Evolutionary conservation across 2,888 invertebrate genomes (phyloP).

Genomic region (Caenorhabditis sp.): DNA sequence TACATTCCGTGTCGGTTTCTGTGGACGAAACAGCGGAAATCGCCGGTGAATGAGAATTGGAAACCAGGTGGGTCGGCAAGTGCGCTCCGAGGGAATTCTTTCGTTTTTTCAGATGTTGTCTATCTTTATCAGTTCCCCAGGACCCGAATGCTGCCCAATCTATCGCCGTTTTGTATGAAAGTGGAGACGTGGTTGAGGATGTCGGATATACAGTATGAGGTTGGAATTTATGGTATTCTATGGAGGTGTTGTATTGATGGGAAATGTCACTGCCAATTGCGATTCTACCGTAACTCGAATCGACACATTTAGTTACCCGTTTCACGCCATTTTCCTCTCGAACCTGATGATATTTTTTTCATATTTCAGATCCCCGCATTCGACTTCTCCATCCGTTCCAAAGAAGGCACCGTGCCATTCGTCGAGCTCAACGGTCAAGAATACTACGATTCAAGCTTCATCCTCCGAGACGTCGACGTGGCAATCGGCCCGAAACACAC

Average conservation of each 20-base stretch:
- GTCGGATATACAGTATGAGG: slow-evolving; percentile 95
- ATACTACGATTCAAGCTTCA: slow-evolving; percentile 93
- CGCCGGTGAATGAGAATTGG: slow-evolving; percentile 70
- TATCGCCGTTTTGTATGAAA: slow-evolving; percentile 95
- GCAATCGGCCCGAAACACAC: slow-evolving; percentile 21
- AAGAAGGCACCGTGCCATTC: slow-evolving; percentile 95
- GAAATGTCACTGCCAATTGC: too few relatives aligned
- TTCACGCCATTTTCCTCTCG: too few relatives aligned
- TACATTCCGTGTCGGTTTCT: slow-evolving; percentile 72
- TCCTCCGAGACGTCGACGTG: slow-evolving; percentile 86
- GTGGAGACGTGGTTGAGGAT: slow-evolving; percentile 96
- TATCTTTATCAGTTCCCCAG: slow-evolving; percentile 96
- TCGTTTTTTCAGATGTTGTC: slow-evolving; percentile 89
- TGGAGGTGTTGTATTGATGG: too few relatives aligned
- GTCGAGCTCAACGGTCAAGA: slow-evolving; percentile 95
- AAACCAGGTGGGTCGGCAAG: slow-evolving; percentile 54
- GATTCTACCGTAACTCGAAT: too few relatives aligned
- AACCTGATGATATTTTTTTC: too few relatives aligned
- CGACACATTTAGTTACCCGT: too few relatives aligned
- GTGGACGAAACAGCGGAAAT: slow-evolving; percentile 50
- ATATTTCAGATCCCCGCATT: slow-evolving; percentile 47
- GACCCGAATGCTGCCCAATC: slow-evolving; percentile 92
- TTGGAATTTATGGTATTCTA: too few relatives aligned
- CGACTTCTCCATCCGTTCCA: slow-evolving; percentile 46
- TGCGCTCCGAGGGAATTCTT: too few relatives aligned